phyloP scores from a whole-genome alignment of 2,888 invertebrate genomes.

The Chymomyza caudatula region DNA sequence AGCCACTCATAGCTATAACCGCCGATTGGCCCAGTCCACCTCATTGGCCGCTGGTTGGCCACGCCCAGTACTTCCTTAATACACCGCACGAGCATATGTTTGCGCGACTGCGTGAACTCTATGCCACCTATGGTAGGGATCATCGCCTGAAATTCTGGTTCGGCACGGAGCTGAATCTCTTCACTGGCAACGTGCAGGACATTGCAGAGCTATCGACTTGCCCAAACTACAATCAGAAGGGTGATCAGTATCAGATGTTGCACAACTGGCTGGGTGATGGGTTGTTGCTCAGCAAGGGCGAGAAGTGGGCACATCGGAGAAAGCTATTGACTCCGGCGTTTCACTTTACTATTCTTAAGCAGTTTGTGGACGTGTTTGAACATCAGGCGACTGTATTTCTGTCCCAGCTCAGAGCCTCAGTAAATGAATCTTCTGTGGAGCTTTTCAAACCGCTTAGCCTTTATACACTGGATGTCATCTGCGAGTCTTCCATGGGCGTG shows the following conservation, averaged over 20 bases:
- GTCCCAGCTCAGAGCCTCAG: not conserved
- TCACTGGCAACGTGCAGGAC: constrained; percentile 7
- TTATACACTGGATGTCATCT: constrained; percentile 7
- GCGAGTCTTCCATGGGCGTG: constrained; percentile 14
- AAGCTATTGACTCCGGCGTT: constrained; percentile 6
- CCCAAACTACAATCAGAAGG: not conserved
- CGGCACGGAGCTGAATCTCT: constrained; percentile 5
- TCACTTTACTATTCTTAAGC: constrained; percentile 3
- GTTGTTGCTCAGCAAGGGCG: constrained; percentile 1
- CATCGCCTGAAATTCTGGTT: constrained; percentile 13
- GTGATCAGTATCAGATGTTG: constrained; percentile 1
- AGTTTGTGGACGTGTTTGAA: constrained; percentile 7
- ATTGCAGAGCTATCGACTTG: not conserved
- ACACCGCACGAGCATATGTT: not conserved
- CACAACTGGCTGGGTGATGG: constrained; percentile 11
- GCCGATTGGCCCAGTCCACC: not conserved
- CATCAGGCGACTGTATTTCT: not conserved
- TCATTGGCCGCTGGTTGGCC: not conserved
- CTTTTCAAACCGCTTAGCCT: not conserved
- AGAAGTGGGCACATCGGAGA: constrained; percentile 1
- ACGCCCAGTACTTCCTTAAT: constrained; percentile 7
- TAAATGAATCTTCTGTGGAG: not conserved
- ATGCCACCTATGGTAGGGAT: not conserved
- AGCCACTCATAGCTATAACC: not conserved
- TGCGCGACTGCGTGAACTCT: not conserved